Conservation (phyloP, 2,888 invertebrate genomes). For the Zygaena filipendulae region DNA sequence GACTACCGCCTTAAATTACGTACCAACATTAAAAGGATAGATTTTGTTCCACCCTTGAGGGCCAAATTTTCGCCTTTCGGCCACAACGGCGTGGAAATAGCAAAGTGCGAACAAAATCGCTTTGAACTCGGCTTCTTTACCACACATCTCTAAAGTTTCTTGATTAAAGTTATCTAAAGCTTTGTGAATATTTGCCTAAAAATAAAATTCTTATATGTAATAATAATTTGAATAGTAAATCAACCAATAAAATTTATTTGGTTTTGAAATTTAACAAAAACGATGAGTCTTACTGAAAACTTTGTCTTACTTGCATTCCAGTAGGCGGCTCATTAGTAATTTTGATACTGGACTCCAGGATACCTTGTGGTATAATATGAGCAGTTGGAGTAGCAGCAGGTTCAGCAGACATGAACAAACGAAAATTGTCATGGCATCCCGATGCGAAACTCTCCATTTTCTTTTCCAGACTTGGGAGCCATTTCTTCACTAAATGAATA, state of each 20-base stretch:
- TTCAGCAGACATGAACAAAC: constrained; percentile 95
- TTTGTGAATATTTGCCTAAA: constrained; percentile 91
- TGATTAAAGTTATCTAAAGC: constrained; percentile 94
- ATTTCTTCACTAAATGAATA: constrained; percentile 94
- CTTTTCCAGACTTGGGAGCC: constrained; percentile 92
- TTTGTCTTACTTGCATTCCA: constrained; percentile 77
- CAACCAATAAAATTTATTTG: background rate
- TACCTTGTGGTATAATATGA: constrained; percentile 96
- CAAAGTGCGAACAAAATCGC: constrained; percentile 92
- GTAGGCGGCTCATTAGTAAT: constrained; percentile 98
- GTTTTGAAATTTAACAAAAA: background rate
- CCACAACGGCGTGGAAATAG: constrained; percentile 97
- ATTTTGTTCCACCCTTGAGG: constrained; percentile 96
- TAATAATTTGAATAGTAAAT: background rate
- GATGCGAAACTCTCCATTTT: constrained; percentile 87
- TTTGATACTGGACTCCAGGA: constrained; percentile 95
- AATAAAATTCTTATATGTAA: constrained; percentile 5
- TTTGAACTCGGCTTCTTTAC: constrained; percentile 96
- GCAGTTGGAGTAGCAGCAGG: constrained; percentile 88
- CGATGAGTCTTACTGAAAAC: background rate
- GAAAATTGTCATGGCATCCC: constrained; percentile 82
- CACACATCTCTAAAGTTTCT: constrained; percentile 95
- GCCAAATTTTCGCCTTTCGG: constrained; percentile 93
- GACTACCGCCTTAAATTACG: constrained; percentile 19
- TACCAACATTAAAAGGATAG: constrained; percentile 94